A percentile compares a stretch with the other conserved stretches of the same genome.
phyloP scores from a whole-genome alignment of 2,797 vertebrate genomes.

The Heterohyrax brucei region DNA sequence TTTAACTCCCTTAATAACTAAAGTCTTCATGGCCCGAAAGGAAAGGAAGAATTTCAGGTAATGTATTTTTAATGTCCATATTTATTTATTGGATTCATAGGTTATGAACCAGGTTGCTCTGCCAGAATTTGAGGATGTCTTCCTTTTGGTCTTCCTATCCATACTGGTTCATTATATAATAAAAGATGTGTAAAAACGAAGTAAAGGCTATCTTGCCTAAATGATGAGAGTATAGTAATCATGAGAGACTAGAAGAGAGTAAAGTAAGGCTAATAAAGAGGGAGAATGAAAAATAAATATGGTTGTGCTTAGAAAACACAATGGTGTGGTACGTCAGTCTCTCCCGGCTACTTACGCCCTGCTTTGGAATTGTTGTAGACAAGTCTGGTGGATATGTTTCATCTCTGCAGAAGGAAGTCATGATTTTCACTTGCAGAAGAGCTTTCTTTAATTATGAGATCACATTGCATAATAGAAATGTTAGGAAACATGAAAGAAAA shows the following conservation, averaged over 20 bases:
- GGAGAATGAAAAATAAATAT: conserved; percentile 19
- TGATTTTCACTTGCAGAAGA: background rate
- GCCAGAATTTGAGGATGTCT: conserved; percentile 18
- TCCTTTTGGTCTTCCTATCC: conserved; percentile 16
- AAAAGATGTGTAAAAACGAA: background rate
- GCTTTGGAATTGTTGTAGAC: background rate
- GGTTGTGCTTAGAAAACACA: background rate
- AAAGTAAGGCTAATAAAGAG: conserved; percentile 11
- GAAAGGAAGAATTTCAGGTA: conserved; percentile 43
- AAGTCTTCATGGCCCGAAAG: conserved; percentile 36
- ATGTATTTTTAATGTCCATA: conserved; percentile 53
- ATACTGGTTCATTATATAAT: background rate
- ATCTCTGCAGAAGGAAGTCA: conserved; percentile 17
- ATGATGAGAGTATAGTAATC: background rate
- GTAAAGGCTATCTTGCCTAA: background rate
- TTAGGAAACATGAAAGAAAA: conserved; percentile 25
- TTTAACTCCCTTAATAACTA: conserved; percentile 30
- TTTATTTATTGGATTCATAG: conserved; percentile 18
- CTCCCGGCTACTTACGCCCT: background rate
- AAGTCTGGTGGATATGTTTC: background rate
- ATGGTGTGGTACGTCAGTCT: background rate
- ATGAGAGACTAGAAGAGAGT: conserved; percentile 47
- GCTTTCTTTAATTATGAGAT: conserved; percentile 33
- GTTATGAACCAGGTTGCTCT: background rate
- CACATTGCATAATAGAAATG: background rate